A percentile compares a stretch with the other conserved stretches of the same genome.
Evolutionary conservation across 2,888 invertebrate genomes (phyloP).

Genomic region (Heliconius ethilla): DNA sequence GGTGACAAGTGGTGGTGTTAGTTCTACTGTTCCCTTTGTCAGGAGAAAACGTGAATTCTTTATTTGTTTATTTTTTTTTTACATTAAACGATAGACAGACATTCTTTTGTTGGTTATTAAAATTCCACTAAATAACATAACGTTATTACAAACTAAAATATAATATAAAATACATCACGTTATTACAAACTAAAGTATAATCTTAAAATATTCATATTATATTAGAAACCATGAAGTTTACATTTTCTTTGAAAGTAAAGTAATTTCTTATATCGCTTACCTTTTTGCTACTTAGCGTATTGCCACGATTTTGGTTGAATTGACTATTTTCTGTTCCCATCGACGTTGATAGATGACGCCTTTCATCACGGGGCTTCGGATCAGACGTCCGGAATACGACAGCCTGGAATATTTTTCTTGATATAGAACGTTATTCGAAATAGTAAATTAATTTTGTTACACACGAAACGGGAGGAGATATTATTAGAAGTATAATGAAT

Average conservation of each 20-base stretch:
- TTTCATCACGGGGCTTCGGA: neutral
- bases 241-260: neutral
- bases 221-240: neutral
- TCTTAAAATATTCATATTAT: neutral
- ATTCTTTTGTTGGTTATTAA: no score
- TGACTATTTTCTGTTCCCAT: slow-evolving; percentile 3
- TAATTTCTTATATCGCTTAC: slow-evolving; percentile 19
- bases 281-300: slow-evolving; percentile 24
- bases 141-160: no score
- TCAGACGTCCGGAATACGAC: slow-evolving; percentile 10
- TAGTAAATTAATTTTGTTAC: neutral
- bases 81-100: no score
- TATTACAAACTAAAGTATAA: neutral
- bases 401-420: neutral
- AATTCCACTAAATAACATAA: no score
- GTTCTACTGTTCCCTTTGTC: no score
- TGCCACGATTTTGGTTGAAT: slow-evolving; percentile 14
- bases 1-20: no score
- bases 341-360: slow-evolving; percentile 24
- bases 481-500: no score
- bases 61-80: no score
- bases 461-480: no score
- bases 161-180: no score
- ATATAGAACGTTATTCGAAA: neutral
- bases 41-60: no score